These are phyloP conservation scores for Amia ocellicauda DNA, from an alignment of 2,113 vertebrate species.

Conservation along the genomic window DNA sequence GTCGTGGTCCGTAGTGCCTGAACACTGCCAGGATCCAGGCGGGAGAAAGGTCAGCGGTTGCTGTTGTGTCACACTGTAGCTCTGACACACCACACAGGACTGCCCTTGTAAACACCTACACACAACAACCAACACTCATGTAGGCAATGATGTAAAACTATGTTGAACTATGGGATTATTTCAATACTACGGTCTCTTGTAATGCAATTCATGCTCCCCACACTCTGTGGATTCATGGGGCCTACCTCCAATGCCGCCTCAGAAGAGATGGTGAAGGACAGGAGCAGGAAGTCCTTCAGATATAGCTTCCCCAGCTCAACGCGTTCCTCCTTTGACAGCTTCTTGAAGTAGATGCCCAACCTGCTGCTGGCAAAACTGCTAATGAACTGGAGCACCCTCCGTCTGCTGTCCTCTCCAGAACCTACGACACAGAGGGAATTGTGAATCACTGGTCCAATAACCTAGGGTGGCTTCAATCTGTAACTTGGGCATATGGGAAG, in stretches of 20 bases:
- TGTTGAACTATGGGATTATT: neutral
- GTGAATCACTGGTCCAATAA: no score
- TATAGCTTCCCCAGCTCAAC: slow-evolving; percentile 33
- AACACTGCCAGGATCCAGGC: slow-evolving; percentile 57
- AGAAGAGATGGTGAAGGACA: slow-evolving; percentile 48
- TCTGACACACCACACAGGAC: slow-evolving; percentile 45
- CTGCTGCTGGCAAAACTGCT: slow-evolving; percentile 46
- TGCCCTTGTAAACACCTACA: slow-evolving; percentile 48
- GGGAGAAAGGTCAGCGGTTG: slow-evolving; percentile 43
- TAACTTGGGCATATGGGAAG: no score
- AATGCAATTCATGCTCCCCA: neutral
- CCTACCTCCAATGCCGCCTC: slow-evolving; percentile 45
- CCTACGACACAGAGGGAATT: slow-evolving; percentile 32
- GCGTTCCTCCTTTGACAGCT: slow-evolving; percentile 41
- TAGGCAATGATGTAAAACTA: neutral
- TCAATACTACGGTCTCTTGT: neutral
- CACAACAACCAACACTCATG: neutral
- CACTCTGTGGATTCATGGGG: no score
- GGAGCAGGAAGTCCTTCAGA: slow-evolving; percentile 57
- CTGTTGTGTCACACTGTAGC: slow-evolving; percentile 43
- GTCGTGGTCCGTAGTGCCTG: slow-evolving; percentile 41
- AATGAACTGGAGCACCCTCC: slow-evolving; percentile 53
- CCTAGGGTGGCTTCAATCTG: no score
- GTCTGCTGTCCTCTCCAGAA: slow-evolving; percentile 24
- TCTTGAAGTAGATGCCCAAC: slow-evolving; percentile 39